A percentile compares a stretch with the other conserved stretches of the same genome.
phyloP scores from a whole-genome alignment of 2,888 invertebrate genomes.

The Nomada fucata region DNA sequence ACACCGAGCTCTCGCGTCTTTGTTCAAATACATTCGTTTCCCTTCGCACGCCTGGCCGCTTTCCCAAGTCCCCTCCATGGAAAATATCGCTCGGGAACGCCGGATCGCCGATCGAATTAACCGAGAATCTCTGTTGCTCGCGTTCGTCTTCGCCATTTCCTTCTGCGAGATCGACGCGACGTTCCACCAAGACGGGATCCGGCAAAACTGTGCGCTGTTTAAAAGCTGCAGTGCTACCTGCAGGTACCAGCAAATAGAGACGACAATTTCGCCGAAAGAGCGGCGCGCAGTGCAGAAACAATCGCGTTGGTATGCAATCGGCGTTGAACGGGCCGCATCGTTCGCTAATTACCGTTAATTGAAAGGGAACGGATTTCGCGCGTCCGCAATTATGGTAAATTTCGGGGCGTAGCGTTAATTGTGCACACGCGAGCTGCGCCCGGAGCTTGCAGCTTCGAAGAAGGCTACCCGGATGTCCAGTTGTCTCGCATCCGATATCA shows the following conservation, averaged over 20 bases:
- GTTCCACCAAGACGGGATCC: no score
- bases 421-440: background rate
- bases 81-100: background rate
- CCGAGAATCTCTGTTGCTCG: background rate
- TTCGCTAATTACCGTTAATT: conserved; percentile 33
- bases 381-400: background rate
- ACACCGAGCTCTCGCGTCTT: conserved; percentile 31
- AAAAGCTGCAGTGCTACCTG: no score
- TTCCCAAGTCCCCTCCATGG: conserved; percentile 17
- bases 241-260: no score
- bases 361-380: conserved; percentile 31
- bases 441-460: background rate
- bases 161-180: no score
- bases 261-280: background rate
- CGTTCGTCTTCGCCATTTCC: no score
- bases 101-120: conserved; percentile 4
- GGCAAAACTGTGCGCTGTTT: no score
- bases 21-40: conserved; percentile 38
- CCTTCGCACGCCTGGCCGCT: background rate
- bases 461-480: conserved; percentile 1
- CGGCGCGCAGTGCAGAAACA: background rate
- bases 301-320: conserved; percentile 2
- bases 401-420: conserved; percentile 22
- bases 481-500: conserved; percentile 33
- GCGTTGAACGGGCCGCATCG: conserved; percentile 8